Conservation (phyloP, 2,797 vertebrate genomes). For the Dendrocincla fuliginosa region DNA sequence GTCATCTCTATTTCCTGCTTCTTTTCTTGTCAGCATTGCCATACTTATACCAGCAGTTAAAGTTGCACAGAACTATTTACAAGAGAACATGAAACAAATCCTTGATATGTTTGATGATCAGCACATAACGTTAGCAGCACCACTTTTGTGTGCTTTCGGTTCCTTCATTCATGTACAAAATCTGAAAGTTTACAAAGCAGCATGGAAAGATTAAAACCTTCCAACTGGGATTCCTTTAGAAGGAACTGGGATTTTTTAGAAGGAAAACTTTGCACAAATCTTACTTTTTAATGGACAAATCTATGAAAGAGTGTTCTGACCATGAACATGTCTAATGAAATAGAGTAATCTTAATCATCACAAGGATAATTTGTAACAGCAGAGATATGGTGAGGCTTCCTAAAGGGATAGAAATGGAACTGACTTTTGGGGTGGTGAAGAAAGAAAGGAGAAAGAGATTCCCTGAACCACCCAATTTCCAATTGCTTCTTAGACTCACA, state of each 20-base stretch:
- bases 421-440: not conserved
- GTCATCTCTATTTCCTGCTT: not conserved
- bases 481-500: not conserved
- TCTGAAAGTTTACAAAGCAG: not conserved
- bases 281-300: not conserved
- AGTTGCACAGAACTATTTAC: not conserved
- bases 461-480: not conserved
- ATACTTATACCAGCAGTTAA: accelerated
- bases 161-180: not conserved
- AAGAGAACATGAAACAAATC: not conserved
- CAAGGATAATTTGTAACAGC: not conserved
- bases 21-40: not conserved
- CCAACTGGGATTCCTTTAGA: not conserved
- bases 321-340: not conserved
- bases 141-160: not conserved
- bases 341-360: not conserved
- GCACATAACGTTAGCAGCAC: not conserved
- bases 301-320: not conserved
- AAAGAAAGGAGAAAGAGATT: not conserved
- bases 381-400: not conserved
- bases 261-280: not conserved
- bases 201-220: not conserved
- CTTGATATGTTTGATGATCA: not conserved
- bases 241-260: too few species aligned
- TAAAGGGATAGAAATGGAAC: not conserved